Evolutionary conservation across 1,140 invertebrate species (phyloP), one percentile per base, ranked within the genome.

Genomic region (Lysiphlebus fabarum): DNA sequence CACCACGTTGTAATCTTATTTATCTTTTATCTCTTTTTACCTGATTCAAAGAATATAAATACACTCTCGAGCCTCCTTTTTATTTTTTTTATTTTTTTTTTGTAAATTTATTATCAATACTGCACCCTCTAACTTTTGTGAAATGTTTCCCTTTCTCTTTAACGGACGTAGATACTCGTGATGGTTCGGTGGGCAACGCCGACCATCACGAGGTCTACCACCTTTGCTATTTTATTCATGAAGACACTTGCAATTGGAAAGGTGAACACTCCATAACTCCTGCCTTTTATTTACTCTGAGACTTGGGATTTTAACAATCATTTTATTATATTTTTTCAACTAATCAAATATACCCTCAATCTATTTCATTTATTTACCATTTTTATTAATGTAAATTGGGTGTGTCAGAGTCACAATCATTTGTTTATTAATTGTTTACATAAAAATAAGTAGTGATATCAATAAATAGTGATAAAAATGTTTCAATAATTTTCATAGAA

Each of bases 221-320:
- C 66, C 67, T 68, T 71, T 65, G 17, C 72, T 76, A 73, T 79
- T 77, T 78, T 79, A 79, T 79, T 78, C 78, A 78, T 75, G 73
- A 72, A 71, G 69, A 70, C 70, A 71, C 74, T 74, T 74, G 72
- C 73, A 73, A 58, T 66, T 71, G 68, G 67, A 68, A 73, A 74
- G 76, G 74, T 77, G 74, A 73, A 73, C 71, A 66, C 65, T 63
- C 53, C 53, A 55, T 51, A 40, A 33, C 64, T 63, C 59, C 63
- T 65, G 62, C 61, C 58, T 12, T n/a, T 48, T 41, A 48, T 50
- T 44, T 26, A 4, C 17, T 26, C 17, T 4, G 17, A 26, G 17
- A 2, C 17, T 26, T 26, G 2, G 17, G 17, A 26, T 26, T 26
- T 26, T 26, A 26, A 26, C 2, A 26, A 26, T 26, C 4, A 0